These are phyloP conservation scores for Oriolus oriolus DNA, from an alignment of 2,113 vertebrate species.

Conservation along the genomic window DNA sequence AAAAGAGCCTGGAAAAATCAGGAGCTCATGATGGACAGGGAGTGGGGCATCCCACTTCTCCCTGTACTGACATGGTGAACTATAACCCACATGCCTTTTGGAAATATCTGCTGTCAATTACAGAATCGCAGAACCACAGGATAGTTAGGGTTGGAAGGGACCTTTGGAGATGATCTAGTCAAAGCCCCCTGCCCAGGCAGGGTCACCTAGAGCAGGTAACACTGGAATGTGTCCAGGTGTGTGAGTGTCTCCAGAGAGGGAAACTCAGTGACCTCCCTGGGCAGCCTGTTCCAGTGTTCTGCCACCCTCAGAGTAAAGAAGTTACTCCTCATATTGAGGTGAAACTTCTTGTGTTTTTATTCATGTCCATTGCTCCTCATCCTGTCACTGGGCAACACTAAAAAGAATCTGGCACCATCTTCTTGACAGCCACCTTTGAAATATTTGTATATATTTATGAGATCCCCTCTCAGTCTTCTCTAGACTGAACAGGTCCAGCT, in stretches of 20 bases:
- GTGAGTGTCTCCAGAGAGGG: not conserved
- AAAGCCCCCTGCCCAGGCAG: not conserved
- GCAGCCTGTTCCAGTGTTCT: not conserved
- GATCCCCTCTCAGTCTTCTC: not conserved
- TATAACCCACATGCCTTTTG: rapidly evolving
- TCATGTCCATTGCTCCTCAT: not conserved
- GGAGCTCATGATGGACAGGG: not conserved
- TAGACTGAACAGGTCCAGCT: not conserved
- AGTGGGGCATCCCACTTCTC: not conserved
- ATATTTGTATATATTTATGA: not conserved
- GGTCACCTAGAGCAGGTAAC: not conserved
- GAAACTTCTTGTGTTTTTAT: not conserved
- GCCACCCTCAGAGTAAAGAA: not conserved
- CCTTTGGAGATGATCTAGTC: not conserved
- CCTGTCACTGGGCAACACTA: not conserved
- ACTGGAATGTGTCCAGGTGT: rapidly evolving
- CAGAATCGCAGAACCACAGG: not conserved
- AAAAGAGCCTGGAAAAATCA: not conserved
- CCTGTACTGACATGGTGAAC: rapidly evolving
- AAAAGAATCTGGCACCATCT: not conserved
- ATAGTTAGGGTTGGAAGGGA: not conserved
- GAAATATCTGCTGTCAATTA: not conserved
- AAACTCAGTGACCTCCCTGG: not conserved
- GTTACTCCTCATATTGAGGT: not conserved
- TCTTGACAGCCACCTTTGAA: not conserved